Base-by-base conservation (phyloP, 2,888 invertebrate species). In the Raillietiella orientalis region DNA sequence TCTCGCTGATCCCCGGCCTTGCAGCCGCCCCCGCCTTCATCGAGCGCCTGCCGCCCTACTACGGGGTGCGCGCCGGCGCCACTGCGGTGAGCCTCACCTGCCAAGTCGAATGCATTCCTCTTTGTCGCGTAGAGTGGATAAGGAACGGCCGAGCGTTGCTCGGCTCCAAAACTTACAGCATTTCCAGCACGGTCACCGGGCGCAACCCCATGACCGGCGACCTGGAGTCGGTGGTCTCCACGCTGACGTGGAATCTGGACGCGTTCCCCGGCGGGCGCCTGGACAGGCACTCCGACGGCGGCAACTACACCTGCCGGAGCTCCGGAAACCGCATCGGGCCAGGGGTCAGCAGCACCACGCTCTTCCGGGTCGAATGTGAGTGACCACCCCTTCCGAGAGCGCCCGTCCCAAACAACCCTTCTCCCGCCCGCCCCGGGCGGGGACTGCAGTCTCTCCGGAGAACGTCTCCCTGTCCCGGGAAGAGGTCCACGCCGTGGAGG, bases 341-440 rank as follows among this genome's bases (percentile, higher is more conserved):
- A 1, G 66, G 71, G 3, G 75, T 79, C 32, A 62, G 63, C 37
- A 72, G 70, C 42, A 66, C 64, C 28, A 74, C 75, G 21, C 63
- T 65, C 40, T 71, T 82, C 39, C 66, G 69, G 31, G 72, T 79
- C 13, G 77, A 82, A 49, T 82, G 82, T 82, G 45, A 64, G 72
- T 60, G 35, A 19, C 21, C 21, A 17, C 6, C 19, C 19, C 19
- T 2, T 28, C 11, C 9, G 3, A 27, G 3, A 4, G 9, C 26
- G 13, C 29, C n/a, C n/a, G 12, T 14, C n/a, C 11, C 14, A 12
- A 15, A 15, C 17, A 14, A 14, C 24, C 13, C 15, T 12, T 10
- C n/a, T 27, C 10, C 13, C 14, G 12, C 21, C 14, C 24, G 24
- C 6, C 15, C 21, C 16, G 4, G 9, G 10, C 10, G 16, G 8